Evolutionary conservation across 2,113 vertebrate genomes (phyloP).

Genomic region (Aythya baeri): DNA sequence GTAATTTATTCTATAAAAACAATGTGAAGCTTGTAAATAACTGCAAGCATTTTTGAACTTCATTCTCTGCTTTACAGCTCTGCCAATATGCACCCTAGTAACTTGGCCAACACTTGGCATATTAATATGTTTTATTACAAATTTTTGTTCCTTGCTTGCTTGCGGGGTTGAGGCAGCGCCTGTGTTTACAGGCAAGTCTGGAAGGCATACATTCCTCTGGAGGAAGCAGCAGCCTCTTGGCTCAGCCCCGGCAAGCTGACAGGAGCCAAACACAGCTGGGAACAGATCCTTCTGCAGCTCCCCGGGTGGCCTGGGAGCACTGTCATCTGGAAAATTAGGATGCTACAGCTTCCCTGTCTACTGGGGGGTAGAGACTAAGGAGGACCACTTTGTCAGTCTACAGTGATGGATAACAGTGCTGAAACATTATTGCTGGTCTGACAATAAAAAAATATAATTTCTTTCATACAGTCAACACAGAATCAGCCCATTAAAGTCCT

Average conservation of each 20-base stretch:
- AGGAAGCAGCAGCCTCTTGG: neutral
- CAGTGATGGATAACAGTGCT: neutral
- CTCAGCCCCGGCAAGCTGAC: neutral
- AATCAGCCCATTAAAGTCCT: neutral
- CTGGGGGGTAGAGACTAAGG: neutral
- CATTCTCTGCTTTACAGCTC: slow-evolving; percentile 4
- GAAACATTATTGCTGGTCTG: neutral
- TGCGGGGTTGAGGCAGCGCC: neutral
- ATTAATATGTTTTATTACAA: neutral
- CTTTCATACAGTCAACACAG: neutral
- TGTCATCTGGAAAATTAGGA: neutral
- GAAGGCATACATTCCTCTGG: neutral
- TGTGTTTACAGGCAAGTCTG: neutral
- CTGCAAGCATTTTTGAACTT: slow-evolving; percentile 1
- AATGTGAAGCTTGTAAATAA: slow-evolving; percentile 28
- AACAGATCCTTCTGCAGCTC: neutral
- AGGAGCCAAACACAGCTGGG: neutral
- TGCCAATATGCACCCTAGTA: neutral
- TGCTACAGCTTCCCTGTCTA: neutral
- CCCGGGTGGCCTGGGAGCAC: neutral
- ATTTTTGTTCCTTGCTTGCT: neutral
- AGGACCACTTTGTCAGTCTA: neutral
- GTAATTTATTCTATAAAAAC: slow-evolving; percentile 24
- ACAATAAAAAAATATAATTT: neutral
- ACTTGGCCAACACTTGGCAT: neutral